Base-by-base conservation (phyloP, 2,797 vertebrate genomes). In the Spinibarbus caldwelli region DNA sequence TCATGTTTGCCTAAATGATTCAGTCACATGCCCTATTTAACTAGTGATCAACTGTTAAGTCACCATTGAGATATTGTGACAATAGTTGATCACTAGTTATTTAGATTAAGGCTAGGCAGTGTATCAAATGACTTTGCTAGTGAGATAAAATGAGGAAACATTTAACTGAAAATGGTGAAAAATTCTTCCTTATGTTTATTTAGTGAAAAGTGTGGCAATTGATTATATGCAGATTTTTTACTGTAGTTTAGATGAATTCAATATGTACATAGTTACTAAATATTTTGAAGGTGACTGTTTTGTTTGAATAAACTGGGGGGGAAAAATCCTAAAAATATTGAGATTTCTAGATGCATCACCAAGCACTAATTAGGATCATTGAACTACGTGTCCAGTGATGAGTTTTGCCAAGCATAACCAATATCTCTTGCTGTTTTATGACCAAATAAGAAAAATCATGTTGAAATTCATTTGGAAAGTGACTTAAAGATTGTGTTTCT, bases 1-100 rank as follows among this genome's bases (percentile, higher is more conserved):
- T 90, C 85, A 49, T 62, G 52, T 45, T 72, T 73, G 26, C 26
- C 2, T 73, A 45, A 82, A 59, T 62, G 68, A 62, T n/a, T 73
- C 6, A 45, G 49, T 43, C 49, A 59, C 52, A 11, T 45, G 23
- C 10, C 31, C 6, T 57, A 31, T n/a, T 34, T 29, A 29, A 19
- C 10, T 21, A 34, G 64, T 66, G 31, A 66, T 34, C 64, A 66
- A 66, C 15, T 67, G 10, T 19, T 34, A 19, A 17, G 31, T 67
- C 64, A 67, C 31, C 8, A 10, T 5, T 9, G 7, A 21, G 26
- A 52, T 4, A 10, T 5, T 9, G 7, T 29, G 26, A 52, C 10
- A 29, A 34, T n/a, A 47, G 43, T 17, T 41, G 3, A 21, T 52
- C 15, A 14, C 49, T 36, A 5, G n/a, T 29, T 29, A 57, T 81